A percentile compares a stretch with the other conserved stretches of the same genome.
These are phyloP conservation scores for Micropoecilia bifurca DNA, from an alignment of 2,797 vertebrate genomes.

Conservation along the genomic window DNA sequence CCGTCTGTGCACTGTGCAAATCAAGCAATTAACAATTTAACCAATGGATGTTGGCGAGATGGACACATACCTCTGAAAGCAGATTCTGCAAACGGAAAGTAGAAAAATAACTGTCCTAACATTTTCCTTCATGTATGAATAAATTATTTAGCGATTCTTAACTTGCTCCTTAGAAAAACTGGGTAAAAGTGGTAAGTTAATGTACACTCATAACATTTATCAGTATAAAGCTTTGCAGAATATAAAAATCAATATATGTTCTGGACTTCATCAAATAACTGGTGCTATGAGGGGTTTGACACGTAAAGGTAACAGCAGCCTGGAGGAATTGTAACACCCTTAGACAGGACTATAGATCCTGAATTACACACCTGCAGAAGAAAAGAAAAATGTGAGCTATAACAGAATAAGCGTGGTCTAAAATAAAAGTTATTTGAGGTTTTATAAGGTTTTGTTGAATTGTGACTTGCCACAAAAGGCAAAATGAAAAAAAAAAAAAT, in stretches of 20 bases:
- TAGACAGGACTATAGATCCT: not conserved
- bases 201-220: slow-evolving; percentile 4
- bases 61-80: not conserved
- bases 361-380: slow-evolving; percentile 30
- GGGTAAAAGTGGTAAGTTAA: slow-evolving; percentile 24
- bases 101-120: not conserved
- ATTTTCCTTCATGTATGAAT: slow-evolving; percentile 18
- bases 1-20: not conserved
- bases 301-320: slow-evolving; percentile 9
- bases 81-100: not conserved
- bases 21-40: not conserved
- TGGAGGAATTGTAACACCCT: slow-evolving; percentile 5
- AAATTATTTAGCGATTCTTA: slow-evolving; percentile 7
- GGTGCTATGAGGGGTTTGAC: slow-evolving; percentile 6
- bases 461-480: not conserved
- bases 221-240: slow-evolving; percentile 32
- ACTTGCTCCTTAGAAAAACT: slow-evolving; percentile 1
- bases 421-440: not conserved
- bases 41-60: not conserved
- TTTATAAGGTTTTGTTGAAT: not conserved
- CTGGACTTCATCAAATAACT: slow-evolving; percentile 30
- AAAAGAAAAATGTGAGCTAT: slow-evolving; percentile 1
- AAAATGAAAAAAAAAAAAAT: not conserved
- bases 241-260: slow-evolving; percentile 35
- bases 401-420: not conserved